phyloP scores from a whole-genome alignment of 2,113 vertebrate genomes.

The Tragelaphus buxtoni region DNA sequence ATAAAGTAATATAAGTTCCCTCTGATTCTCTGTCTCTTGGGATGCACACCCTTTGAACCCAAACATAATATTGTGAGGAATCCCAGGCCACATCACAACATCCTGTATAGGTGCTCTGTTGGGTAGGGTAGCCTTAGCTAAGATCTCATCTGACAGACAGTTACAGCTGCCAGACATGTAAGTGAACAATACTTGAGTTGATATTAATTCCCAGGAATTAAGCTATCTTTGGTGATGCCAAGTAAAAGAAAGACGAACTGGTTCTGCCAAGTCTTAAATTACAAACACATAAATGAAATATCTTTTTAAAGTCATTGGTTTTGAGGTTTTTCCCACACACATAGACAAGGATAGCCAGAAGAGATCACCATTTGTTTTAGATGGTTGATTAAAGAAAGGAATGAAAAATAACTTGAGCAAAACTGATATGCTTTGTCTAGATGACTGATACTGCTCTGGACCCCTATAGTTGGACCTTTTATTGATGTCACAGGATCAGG shows the following conservation, averaged over 20 bases:
- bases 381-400: background rate
- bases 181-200: background rate
- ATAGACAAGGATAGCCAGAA: background rate
- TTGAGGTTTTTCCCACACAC: background rate
- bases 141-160: background rate
- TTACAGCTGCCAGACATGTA: background rate
- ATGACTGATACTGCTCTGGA: background rate
- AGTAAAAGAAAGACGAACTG: background rate
- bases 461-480: background rate
- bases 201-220: background rate
- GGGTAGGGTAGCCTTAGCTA: background rate
- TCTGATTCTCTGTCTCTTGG: background rate
- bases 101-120: background rate
- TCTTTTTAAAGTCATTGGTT: background rate
- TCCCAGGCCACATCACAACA: background rate
- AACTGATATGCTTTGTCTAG: background rate
- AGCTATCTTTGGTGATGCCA: background rate
- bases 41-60: background rate
- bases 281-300: background rate
- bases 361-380: background rate
- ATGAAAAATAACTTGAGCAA: background rate
- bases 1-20: background rate
- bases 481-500: background rate
- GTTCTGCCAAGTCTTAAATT: background rate
- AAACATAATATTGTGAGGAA: background rate